Percentiles rank a stretch among this genome's conserved stretches.
Conservation (phyloP, 2,797 vertebrate genomes). For the Cyclopterus lumpus region DNA sequence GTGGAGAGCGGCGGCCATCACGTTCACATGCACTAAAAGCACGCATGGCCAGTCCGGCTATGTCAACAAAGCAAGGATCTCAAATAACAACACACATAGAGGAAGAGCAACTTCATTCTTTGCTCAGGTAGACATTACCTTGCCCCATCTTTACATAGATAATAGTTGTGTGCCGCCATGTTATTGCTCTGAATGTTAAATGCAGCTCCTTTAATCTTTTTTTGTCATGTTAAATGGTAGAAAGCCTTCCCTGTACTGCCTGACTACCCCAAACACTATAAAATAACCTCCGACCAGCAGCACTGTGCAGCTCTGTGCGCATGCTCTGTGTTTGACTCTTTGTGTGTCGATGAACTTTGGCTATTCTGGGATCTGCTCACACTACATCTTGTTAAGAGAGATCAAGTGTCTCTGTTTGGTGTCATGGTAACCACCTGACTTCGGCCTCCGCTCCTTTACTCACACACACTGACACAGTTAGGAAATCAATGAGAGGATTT, state of each 20-base stretch:
- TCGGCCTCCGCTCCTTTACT: neutral
- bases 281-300: neutral
- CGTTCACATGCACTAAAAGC: too few relatives aligned
- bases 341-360: conserved; percentile 17
- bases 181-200: neutral
- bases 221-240: neutral
- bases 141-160: neutral
- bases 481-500: conserved; percentile 23
- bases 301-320: neutral
- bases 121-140: neutral
- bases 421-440: conserved; percentile 29
- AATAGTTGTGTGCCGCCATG: neutral
- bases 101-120: too few relatives aligned
- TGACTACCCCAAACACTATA: neutral
- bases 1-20: too few relatives aligned
- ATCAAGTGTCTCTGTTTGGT: conserved; percentile 67
- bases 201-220: neutral
- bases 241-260: too few relatives aligned
- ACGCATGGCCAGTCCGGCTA: too few relatives aligned
- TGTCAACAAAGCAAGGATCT: too few relatives aligned
- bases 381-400: conserved; percentile 66
- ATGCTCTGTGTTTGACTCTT: neutral
- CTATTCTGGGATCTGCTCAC: conserved; percentile 56
- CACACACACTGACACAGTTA: conserved; percentile 20
- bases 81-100: neutral